Conservation (phyloP, 2,113 vertebrate genomes). For the Myocastor coypus region DNA sequence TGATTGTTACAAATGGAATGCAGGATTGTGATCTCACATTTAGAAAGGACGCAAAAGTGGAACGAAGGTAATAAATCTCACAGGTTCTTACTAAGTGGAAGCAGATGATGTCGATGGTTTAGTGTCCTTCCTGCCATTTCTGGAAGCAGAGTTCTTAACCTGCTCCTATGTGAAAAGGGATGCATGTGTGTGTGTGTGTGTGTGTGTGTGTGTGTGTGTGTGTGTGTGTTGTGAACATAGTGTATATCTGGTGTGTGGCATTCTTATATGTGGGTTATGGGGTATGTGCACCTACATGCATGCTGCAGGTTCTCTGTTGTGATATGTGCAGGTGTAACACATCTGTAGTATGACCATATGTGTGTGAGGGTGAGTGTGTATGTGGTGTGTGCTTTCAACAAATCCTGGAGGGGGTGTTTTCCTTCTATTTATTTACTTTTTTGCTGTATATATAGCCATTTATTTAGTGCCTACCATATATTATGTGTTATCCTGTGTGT, state of each 20-base stretch:
- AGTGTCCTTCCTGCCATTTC: neutral
- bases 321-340: neutral
- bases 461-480: neutral
- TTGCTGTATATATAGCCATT: neutral
- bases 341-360: neutral
- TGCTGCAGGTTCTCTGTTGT: neutral
- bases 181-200: neutral
- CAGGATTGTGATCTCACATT: rapidly evolving
- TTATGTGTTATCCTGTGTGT: neutral
- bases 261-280: neutral
- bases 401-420: neutral
- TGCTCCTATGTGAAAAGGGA: neutral
- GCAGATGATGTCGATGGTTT: neutral
- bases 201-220: neutral
- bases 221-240: neutral
- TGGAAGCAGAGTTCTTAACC: neutral
- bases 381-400: neutral
- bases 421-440: neutral
- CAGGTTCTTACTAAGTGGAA: neutral
- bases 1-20: neutral
- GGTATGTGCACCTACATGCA: neutral
- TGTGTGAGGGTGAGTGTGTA: neutral
- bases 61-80: neutral
- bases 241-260: neutral
- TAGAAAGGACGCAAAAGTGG: neutral